A percentile compares a stretch with the other conserved stretches of the same genome.
Evolutionary conservation across 2,888 invertebrate species (phyloP).

Genomic region (Hydroisotoma schaefferi): DNA sequence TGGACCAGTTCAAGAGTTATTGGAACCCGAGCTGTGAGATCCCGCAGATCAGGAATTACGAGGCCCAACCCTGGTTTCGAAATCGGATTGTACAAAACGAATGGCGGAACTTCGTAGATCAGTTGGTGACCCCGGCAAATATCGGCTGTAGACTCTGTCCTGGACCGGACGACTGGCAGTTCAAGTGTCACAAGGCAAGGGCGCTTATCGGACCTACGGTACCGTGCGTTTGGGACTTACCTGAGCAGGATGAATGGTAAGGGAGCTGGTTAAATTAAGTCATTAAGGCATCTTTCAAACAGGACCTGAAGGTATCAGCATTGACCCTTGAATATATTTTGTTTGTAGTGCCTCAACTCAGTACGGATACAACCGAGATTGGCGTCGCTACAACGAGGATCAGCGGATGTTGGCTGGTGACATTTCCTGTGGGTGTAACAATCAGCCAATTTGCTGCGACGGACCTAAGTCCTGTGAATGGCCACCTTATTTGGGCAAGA

Average conservation of each 20-base stretch:
- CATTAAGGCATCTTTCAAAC: no score
- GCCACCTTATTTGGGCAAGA: slow-evolving; percentile 44
- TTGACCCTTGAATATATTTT: not conserved
- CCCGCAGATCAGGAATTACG: slow-evolving; percentile 29
- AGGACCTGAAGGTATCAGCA: no score
- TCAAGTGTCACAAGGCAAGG: slow-evolving; percentile 41
- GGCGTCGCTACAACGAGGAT: slow-evolving; percentile 45
- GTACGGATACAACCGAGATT: slow-evolving; percentile 42
- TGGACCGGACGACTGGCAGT: slow-evolving; percentile 40
- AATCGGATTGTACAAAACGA: slow-evolving; percentile 37
- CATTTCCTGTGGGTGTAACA: slow-evolving; percentile 35
- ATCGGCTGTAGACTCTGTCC: slow-evolving; percentile 37
- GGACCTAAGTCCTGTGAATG: slow-evolving; percentile 32
- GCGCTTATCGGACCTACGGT: slow-evolving; percentile 37
- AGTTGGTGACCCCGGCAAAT: slow-evolving; percentile 40
- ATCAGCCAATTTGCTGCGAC: slow-evolving; percentile 31
- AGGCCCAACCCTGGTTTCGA: slow-evolving; percentile 43
- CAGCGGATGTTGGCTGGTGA: slow-evolving; percentile 29
- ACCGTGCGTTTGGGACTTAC: slow-evolving; percentile 42
- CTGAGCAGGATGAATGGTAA: slow-evolving; percentile 40
- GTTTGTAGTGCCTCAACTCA: slow-evolving; percentile 23
- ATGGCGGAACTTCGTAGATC: slow-evolving; percentile 37
- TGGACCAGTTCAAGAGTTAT: slow-evolving; percentile 36
- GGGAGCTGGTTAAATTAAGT: no score
- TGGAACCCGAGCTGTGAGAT: slow-evolving; percentile 35